Evolutionary conservation across 64 coral and sea anemone species (phyloP), one percentile per base, ranked within the genome.

Genomic region (Stichodactyla helianthus): DNA sequence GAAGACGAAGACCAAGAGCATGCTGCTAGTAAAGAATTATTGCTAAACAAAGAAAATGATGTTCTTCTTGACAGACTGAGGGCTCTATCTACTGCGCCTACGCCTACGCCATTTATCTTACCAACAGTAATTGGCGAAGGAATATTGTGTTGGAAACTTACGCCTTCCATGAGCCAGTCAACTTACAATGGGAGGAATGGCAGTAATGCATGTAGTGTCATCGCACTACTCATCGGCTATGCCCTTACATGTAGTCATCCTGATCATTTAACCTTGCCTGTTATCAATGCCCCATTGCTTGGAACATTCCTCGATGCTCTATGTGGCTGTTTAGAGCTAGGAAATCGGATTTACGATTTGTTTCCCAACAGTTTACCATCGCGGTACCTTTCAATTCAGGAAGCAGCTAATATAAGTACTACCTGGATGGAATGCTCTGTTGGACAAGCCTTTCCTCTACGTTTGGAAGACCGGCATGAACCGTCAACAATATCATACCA

Each of bases 171-270:
- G 4, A 90, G 92, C 31, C 85, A 94, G 57, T 84, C 88, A 15
- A 22, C 7, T 15, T 90, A 87, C 85, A 90, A 94, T 85, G 88
- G 88, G 20, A 57, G 67, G 18, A 94, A 94, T 63, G 92, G 88
- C 5, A 94, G 88, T 58, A 94, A 94, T n/a, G 88, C 92, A 0
- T 94, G 88, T 17, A 94, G 85, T 52, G 35, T 94, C 10, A 94
- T 90, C 4, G 50, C 44, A 1, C 56, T 94, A 16, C 26, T 90
- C 2, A 27, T 84, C 0, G 93, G 93, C 5, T 79, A 94, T 25
- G 18, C 23, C 51, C 56, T 58, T 0, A 58, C 56, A 58, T 58
- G 56, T 58, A 77, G 82, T 59, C 23, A n/a, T 14, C 5, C 44
- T 7, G 59, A 19, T n/a, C n/a, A n/a, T n/a, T n/a, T 74, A 0